Percentiles rank a stretch among this genome's conserved stretches.
Conservation (phyloP, 1,140 invertebrate genomes). For the Carcinoscorpius rotundicauda region DNA sequence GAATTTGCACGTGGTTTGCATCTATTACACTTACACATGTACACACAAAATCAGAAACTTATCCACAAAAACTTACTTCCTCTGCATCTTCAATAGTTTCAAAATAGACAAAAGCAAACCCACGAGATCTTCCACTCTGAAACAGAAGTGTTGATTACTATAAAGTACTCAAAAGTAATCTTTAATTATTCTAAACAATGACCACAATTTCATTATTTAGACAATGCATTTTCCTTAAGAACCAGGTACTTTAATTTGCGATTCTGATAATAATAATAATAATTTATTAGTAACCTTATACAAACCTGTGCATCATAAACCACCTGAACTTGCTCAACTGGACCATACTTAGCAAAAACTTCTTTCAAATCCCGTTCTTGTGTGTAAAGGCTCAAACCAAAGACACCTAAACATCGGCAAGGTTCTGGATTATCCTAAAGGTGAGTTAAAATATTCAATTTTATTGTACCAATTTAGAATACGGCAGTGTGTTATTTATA, state of each 20-base stretch:
- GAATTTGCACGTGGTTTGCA: too few relatives aligned
- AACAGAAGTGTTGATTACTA: slow-evolving; percentile 25
- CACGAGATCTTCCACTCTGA: slow-evolving; percentile 78
- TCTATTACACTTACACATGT: too few relatives aligned
- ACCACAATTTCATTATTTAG: too few relatives aligned
- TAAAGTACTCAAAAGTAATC: too few relatives aligned
- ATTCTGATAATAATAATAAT: too few relatives aligned
- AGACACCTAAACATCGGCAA: slow-evolving; percentile 83
- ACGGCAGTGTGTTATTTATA: not conserved
- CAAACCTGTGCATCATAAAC: slow-evolving; percentile 89
- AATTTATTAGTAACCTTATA: not conserved
- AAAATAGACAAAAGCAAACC: slow-evolving; percentile 96
- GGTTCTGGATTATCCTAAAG: slow-evolving; percentile 27
- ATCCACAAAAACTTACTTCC: slow-evolving; percentile 34
- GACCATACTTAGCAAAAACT: slow-evolving; percentile 85
- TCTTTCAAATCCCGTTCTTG: slow-evolving; percentile 85
- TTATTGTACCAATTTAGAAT: too few relatives aligned
- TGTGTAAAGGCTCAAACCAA: slow-evolving; percentile 84
- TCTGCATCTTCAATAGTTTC: slow-evolving; percentile 77
- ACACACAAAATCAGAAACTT: too few relatives aligned
- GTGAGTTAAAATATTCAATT: too few relatives aligned
- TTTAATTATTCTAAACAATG: too few relatives aligned
- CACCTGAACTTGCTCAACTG: slow-evolving; percentile 83
- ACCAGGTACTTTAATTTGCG: too few relatives aligned
- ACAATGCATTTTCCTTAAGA: too few relatives aligned